phyloP scores from a whole-genome alignment of 2,113 vertebrate genomes.

The Sterrhoptilus dennistouni region DNA sequence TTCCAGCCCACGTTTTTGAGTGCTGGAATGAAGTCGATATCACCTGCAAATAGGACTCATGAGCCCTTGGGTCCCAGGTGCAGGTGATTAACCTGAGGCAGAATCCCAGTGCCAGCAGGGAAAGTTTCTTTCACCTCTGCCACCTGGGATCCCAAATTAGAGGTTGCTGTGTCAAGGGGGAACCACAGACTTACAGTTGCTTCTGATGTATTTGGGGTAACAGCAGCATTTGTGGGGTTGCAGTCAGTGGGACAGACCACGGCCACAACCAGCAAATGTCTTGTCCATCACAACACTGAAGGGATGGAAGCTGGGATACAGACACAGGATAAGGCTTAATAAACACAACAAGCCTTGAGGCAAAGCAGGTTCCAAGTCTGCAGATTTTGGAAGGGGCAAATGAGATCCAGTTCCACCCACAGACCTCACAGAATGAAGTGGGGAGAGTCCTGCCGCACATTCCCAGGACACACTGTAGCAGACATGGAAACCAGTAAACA shows the following conservation, averaged over 20 bases:
- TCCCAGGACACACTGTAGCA: neutral
- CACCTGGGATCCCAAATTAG: neutral
- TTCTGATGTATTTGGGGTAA: neutral
- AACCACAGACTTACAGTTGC: neutral
- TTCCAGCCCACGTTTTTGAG: neutral
- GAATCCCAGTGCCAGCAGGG: neutral
- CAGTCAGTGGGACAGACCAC: neutral
- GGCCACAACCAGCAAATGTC: neutral
- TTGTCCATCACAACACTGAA: neutral
- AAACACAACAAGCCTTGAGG: neutral
- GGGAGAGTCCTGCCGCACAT: neutral
- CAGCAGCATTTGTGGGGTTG: neutral
- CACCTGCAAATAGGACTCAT: neutral
- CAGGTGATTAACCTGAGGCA: neutral
- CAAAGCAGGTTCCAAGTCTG: neutral
- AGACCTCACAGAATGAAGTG: neutral
- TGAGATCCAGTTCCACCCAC: neutral
- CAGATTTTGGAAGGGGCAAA: neutral
- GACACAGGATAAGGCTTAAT: neutral
- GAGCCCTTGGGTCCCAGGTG: neutral
- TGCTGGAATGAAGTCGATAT: neutral
- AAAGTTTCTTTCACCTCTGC: neutral
- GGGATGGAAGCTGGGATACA: neutral
- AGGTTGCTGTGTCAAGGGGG: neutral
- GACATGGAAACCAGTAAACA: slow-evolving; percentile 23